phyloP scores from a whole-genome alignment of 1,140 invertebrate genomes.

The Drosophila tani region DNA sequence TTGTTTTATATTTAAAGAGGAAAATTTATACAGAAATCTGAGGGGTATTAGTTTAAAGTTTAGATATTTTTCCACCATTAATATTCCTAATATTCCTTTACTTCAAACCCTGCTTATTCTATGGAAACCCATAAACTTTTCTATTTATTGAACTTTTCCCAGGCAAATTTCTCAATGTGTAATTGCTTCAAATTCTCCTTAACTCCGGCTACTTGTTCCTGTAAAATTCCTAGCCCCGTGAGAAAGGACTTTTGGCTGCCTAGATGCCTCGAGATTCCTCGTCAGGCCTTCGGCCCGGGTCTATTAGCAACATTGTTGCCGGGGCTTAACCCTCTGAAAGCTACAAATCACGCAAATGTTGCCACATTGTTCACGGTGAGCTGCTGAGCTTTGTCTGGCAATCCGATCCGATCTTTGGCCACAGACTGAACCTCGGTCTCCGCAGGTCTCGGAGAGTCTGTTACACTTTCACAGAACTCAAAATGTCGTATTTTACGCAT shows the following conservation, averaged over 20 bases:
- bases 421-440: background rate
- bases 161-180: background rate
- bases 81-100: too few species aligned
- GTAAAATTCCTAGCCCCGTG: slow-evolving; percentile 17
- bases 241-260: slow-evolving; percentile 17
- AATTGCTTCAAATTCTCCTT: background rate
- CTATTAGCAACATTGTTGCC: slow-evolving; percentile 82
- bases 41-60: background rate
- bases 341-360: slow-evolving; percentile 74
- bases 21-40: background rate
- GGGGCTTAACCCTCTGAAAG: slow-evolving; percentile 60
- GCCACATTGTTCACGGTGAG: slow-evolving; percentile 73
- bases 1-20: too few species aligned
- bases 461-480: slow-evolving; percentile 83
- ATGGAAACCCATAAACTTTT: background rate
- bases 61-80: too few species aligned
- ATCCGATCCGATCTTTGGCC: slow-evolving; percentile 1
- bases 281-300: slow-evolving; percentile 35
- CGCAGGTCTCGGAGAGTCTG: slow-evolving; percentile 29
- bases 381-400: slow-evolving; percentile 51
- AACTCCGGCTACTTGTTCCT: slow-evolving; percentile 28
- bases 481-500: slow-evolving; percentile 81
- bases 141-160: background rate
- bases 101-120: too few species aligned
- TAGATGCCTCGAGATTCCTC: slow-evolving; percentile 30